Evolutionary conservation across 2,888 invertebrate species (phyloP).

Genomic region (Petrolisthes manimaculis): DNA sequence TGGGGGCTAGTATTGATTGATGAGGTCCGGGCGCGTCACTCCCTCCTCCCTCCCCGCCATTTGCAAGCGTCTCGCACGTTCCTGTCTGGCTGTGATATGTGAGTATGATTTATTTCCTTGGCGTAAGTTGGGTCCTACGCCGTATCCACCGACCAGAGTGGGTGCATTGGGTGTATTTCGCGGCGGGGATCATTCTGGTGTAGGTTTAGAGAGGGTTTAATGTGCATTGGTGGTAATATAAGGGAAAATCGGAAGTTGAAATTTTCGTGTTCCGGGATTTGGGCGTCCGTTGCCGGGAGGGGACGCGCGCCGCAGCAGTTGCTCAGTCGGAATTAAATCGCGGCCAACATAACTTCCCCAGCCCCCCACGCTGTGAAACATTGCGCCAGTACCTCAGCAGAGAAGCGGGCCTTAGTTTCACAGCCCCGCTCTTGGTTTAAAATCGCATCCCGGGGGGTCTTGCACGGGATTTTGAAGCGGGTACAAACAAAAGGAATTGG

Average conservation of each 20-base stretch:
- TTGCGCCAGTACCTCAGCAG: not conserved
- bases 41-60: constrained; percentile 65
- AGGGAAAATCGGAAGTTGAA: constrained; percentile 52
- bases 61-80: constrained; percentile 66
- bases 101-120: constrained; percentile 65
- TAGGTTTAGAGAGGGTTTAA: constrained; percentile 23
- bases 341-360: constrained; percentile 5
- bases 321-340: constrained; percentile 39
- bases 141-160: constrained; percentile 42
- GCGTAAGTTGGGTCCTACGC: constrained; percentile 53
- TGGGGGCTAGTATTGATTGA: constrained; percentile 59
- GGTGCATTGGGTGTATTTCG: constrained; percentile 39
- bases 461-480: not conserved
- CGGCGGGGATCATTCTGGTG: constrained; percentile 41
- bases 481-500: not conserved
- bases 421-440: not conserved
- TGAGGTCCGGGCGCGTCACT: constrained; percentile 63
- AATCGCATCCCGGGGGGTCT: not conserved
- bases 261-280: constrained; percentile 55
- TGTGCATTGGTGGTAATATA: constrained; percentile 31
- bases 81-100: constrained; percentile 67
- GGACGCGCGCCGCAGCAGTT: constrained; percentile 46
- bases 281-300: constrained; percentile 61
- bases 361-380: not conserved
- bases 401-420: not conserved